Conservation (phyloP, 2,113 vertebrate species). For the Festucalex cinctus region DNA sequence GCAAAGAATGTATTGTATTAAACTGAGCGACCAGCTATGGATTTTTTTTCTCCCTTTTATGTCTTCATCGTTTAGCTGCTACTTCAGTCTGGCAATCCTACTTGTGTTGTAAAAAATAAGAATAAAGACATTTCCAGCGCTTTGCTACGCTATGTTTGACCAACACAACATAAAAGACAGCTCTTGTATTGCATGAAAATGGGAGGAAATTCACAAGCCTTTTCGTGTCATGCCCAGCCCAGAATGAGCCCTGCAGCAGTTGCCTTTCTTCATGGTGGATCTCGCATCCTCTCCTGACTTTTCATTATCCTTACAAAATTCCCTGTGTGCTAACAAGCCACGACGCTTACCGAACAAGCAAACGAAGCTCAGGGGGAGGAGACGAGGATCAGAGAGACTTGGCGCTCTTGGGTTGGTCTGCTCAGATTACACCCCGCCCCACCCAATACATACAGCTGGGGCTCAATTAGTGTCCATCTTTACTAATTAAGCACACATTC, state of each 20-base stretch:
- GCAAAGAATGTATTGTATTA: conserved; percentile 6
- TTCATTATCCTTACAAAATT: conserved; percentile 70
- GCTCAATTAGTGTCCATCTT: conserved; percentile 74
- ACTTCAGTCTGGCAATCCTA: not conserved
- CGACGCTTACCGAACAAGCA: conserved; percentile 58
- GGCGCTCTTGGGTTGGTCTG: conserved; percentile 60
- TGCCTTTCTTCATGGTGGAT: conserved; percentile 18
- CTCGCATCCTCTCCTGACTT: conserved; percentile 45
- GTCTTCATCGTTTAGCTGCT: conserved; percentile 4
- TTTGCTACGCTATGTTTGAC: not conserved
- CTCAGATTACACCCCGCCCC: too few relatives aligned
- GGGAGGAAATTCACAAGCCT: not conserved
- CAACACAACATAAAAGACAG: not conserved
- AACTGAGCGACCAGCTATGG: conserved; percentile 14
- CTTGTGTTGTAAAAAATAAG: not conserved
- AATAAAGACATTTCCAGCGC: not conserved
- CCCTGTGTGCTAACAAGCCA: conserved; percentile 66
- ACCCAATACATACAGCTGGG: conserved; percentile 62
- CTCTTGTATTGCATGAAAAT: not conserved
- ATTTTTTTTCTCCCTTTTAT: conserved; percentile 26
- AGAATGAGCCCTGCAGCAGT: conserved; percentile 30
- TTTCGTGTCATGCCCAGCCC: conserved; percentile 21
- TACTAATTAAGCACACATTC: conserved; percentile 67
- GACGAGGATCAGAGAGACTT: conserved; percentile 64
- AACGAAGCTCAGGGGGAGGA: conserved; percentile 57